Conservation (phyloP, 1,140 invertebrate genomes). For the Linepithema humile region DNA sequence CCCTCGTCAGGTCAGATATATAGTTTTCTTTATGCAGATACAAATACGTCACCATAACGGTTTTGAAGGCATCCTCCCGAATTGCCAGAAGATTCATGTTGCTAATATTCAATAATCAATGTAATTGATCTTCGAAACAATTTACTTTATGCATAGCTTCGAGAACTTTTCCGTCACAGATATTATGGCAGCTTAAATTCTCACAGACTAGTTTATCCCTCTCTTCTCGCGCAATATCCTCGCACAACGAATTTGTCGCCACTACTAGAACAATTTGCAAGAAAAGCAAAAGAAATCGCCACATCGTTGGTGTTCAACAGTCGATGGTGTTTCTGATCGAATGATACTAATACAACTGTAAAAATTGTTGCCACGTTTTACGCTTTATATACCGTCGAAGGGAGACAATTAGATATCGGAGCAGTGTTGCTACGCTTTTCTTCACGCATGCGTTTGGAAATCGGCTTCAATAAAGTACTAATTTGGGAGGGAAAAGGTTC, state of each 20-base stretch:
- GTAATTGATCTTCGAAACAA: slow-evolving; percentile 50
- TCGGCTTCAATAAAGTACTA: too few species aligned
- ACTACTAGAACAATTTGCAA: neutral
- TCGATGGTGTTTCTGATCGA: neutral
- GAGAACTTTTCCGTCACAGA: slow-evolving; percentile 56
- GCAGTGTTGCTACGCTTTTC: too few species aligned
- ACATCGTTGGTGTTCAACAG: neutral
- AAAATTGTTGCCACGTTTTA: neutral
- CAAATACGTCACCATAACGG: slow-evolving; percentile 32
- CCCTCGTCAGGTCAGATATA: slow-evolving; percentile 47
- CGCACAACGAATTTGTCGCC: neutral
- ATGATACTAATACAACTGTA: too few species aligned
- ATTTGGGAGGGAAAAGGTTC: too few species aligned
- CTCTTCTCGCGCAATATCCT: neutral
- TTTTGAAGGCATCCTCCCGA: slow-evolving; percentile 57
- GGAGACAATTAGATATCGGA: neutral
- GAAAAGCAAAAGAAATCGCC: neutral
- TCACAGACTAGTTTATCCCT: neutral
- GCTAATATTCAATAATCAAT: slow-evolving; percentile 14
- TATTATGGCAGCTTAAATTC: neutral
- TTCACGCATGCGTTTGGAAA: too few species aligned
- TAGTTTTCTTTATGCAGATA: slow-evolving; percentile 51
- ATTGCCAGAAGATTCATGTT: slow-evolving; percentile 59
- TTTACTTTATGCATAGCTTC: slow-evolving; percentile 43
- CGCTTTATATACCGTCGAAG: neutral